Percentiles rank a stretch among this genome's conserved stretches.
phyloP scores from a whole-genome alignment of 2,797 vertebrate species.

The Bovichtus diacanthus region DNA sequence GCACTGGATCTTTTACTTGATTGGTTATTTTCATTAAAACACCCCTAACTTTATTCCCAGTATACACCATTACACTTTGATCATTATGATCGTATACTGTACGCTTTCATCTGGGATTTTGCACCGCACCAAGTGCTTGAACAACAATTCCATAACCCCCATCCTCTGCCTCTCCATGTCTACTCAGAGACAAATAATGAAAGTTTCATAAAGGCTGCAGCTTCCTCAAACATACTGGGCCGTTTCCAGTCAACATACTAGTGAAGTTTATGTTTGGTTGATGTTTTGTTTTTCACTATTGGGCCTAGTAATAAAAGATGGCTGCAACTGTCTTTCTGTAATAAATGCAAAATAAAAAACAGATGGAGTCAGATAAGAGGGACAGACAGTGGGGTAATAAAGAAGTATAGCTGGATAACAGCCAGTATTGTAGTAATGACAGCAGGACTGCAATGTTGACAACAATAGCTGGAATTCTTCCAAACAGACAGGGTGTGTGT shows the following conservation, averaged over 20 bases:
- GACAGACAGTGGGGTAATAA: background rate
- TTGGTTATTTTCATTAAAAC: background rate
- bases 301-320: background rate
- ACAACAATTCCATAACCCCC: conserved; percentile 2
- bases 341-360: conserved; percentile 9
- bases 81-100: background rate
- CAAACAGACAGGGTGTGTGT: conserved; percentile 13
- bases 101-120: background rate
- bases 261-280: conserved; percentile 11
- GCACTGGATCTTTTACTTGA: background rate
- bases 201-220: conserved; percentile 35
- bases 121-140: background rate
- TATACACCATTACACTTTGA: background rate
- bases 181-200: conserved; percentile 18
- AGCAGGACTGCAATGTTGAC: background rate
- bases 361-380: conserved; percentile 2
- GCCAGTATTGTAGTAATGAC: background rate
- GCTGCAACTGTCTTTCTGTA: background rate
- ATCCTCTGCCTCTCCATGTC: conserved; percentile 1
- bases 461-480: conserved; percentile 8
- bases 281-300: conserved; percentile 17
- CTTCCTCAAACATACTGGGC: conserved; percentile 16
- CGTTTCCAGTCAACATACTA: conserved; percentile 24
- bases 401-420: background rate
- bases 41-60: background rate